Base-by-base conservation (phyloP, 2,888 invertebrate genomes). In the Drosophila emarginata region DNA sequence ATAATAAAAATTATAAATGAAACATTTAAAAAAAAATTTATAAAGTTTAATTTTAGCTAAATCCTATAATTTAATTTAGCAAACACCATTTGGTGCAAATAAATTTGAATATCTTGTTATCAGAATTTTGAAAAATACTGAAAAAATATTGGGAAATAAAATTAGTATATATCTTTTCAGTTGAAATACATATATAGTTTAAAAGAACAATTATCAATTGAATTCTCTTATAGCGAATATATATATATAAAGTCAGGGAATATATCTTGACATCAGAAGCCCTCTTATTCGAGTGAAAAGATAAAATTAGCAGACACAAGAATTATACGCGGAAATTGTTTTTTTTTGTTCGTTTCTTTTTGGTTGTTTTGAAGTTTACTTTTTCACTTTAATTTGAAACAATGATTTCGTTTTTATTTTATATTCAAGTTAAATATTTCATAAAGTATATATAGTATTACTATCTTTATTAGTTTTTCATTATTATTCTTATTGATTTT, bases 251-350 rank as follows among this genome's bases (percentile, higher is more conserved):
- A 45, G 45, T 11, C 21, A 21, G 11, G 4, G 11, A 21, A 45
- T 15, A 45, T 12, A 11, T 11, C 18, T 21, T 45, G 45, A 45
- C 11, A 45, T 45, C 11, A 45, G 21, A 21, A 21, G 45, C 1
- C 9, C 21, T 21, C 7, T 12, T 45, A 18, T 21, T 1, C 36
- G 12, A 60, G 12, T 40, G 18, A 57, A 64, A 64, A 58, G 63
- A 76, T 61, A 77, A 88, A 88, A 85, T 88, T 87, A 88, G 84
- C 89, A 76, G 81, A 87, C 85, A 87, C 84, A 79, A 74, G 52
- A 77, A 75, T 74, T 69, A 51, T 50, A 66, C 45, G 71, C 54
- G 64, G 11, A 32, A 57, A 36, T 59, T 74, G 56, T 64, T 61
- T 70, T 60, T 59, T 73, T 53, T 53, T 57, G 40, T 54, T 59